phyloP scores from a whole-genome alignment of 2,113 vertebrate species.

The Lampris megalopsis region DNA sequence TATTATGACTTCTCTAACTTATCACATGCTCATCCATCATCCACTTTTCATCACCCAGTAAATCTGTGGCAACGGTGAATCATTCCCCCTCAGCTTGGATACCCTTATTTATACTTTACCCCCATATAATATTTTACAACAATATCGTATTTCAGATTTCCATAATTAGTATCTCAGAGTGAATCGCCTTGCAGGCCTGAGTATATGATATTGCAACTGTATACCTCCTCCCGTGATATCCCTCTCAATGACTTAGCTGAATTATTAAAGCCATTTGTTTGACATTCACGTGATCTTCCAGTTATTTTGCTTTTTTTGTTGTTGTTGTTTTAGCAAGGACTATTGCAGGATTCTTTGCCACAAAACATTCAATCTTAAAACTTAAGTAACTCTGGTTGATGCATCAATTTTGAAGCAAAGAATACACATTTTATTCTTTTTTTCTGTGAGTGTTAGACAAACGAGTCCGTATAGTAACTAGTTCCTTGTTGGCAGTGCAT shows the following conservation, averaged over 20 bases:
- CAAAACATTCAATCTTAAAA: neutral
- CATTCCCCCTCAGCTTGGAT: constrained; percentile 1
- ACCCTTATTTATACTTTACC: constrained; percentile 31
- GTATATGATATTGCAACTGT: constrained; percentile 43
- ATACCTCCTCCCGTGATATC: constrained; percentile 34
- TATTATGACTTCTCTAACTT: constrained; percentile 35
- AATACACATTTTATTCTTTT: no score
- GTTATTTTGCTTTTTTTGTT: no score
- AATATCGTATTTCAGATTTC: constrained; percentile 54
- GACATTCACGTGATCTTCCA: constrained; percentile 28
- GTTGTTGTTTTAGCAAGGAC: neutral
- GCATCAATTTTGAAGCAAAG: neutral
- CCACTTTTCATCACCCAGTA: constrained; percentile 39
- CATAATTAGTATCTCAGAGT: constrained; percentile 54
- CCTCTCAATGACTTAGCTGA: constrained; percentile 26
- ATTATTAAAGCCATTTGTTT: constrained; percentile 37
- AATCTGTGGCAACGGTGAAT: constrained; percentile 4
- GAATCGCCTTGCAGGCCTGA: constrained; percentile 45
- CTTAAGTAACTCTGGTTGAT: neutral
- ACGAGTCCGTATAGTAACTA: no score
- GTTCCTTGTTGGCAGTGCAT: no score
- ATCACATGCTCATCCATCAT: constrained; percentile 13
- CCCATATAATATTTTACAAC: constrained; percentile 50
- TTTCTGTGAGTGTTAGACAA: no score
- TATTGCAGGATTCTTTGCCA: neutral